phyloP scores from a whole-genome alignment of 2,888 invertebrate genomes.

The Atethmia centrago region DNA sequence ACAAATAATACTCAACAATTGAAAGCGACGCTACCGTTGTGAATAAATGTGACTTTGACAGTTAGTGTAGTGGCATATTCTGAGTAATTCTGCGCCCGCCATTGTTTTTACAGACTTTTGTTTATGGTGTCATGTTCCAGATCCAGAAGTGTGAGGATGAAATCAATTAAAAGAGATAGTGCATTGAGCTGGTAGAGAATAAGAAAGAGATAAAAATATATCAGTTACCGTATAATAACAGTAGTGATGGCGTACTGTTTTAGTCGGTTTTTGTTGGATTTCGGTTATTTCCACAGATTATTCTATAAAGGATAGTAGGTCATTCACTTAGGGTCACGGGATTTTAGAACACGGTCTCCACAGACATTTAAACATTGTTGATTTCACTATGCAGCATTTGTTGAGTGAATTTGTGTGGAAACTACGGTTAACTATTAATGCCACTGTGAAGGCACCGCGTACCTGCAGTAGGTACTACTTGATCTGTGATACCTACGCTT shows the following conservation, averaged over 20 bases:
- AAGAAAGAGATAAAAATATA: background rate
- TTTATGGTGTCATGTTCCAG: slow-evolving; percentile 24
- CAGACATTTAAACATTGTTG: background rate
- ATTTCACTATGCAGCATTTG: too few relatives aligned
- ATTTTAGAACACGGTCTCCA: background rate
- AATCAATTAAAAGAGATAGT: background rate
- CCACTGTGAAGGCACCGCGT: too few relatives aligned
- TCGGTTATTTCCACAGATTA: background rate
- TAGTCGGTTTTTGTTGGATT: background rate
- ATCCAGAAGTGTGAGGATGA: rapidly evolving
- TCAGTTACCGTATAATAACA: background rate
- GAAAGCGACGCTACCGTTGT: slow-evolving; percentile 56
- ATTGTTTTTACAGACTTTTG: slow-evolving; percentile 22
- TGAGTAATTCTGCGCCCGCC: slow-evolving; percentile 26
- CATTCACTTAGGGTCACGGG: background rate
- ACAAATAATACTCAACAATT: slow-evolving; percentile 59
- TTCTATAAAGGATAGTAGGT: background rate
- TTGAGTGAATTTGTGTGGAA: too few relatives aligned
- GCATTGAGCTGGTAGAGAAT: rapidly evolving
- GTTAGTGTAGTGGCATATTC: background rate
- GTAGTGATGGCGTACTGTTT: background rate
- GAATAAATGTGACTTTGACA: slow-evolving; percentile 54
- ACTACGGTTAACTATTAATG: too few relatives aligned
- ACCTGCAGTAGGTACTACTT: too few relatives aligned
- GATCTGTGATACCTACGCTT: too few relatives aligned